Evolutionary conservation across 2,113 vertebrate species (phyloP), one percentile per base, ranked within the genome.

Genomic region (Gobius niger): DNA sequence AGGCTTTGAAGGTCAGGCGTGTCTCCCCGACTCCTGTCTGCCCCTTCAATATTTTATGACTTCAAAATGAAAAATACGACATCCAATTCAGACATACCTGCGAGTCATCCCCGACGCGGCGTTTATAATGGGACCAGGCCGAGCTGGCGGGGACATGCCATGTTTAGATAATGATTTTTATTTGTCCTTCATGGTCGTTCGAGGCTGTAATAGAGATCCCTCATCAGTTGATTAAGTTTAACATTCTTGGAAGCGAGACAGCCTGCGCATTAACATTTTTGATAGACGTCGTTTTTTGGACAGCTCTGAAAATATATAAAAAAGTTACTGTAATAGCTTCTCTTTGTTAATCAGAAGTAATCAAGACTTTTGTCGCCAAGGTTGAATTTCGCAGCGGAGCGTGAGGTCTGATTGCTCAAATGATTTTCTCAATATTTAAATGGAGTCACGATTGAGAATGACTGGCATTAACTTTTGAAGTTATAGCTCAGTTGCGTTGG

Each of bases 41-140:
- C 74, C 76, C 76, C 72, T 73, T 94, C 88, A 94, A 92, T 93
- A 92, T 91, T 93, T 93, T 84, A 92, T 90, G 62, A 64, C 50
- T 83, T 92, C 54, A 84, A 92, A 93, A 92, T 92, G 76, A 89
- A 91, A 83, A 80, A 90, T 85, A 84, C 75, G 70, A 83, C 79
- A 82, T 83, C 82, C 89, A 91, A 90, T 92, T 90, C 84, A 84
- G 91, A 88, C 78, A 76, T 76, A 76, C 80, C 91, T 83, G 64
- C 74, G 57, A 89, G 90, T 88, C 82, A 86, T 88, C 84, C 70
- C 46, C 53, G 63, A 75, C 65, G 70, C 24, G n/a, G 19, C 68
- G 59, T 85, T 78, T 67, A 77, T 68, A 82, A 79, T 83, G 67
- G 64, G 19, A 72, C 61, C 67, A 64, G 41, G 71, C 63, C 41